phyloP scores from a whole-genome alignment of 2,113 vertebrate genomes.

The Lycaon pictus region DNA sequence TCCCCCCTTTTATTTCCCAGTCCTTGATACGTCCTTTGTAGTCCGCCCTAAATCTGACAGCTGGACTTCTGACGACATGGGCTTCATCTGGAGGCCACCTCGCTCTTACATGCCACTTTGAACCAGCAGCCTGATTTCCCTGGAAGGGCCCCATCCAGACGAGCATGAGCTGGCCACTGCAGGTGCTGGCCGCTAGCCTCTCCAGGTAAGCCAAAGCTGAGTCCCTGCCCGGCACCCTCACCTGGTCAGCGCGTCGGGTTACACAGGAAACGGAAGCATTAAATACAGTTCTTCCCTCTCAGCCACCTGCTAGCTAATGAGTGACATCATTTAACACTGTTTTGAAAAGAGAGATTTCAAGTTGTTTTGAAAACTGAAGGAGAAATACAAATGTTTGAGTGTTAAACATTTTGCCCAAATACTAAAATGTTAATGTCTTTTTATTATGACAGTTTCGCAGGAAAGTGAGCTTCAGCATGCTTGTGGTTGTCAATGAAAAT shows the following conservation, averaged over 20 bases:
- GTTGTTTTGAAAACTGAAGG: constrained; percentile 79
- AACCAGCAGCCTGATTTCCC: not conserved
- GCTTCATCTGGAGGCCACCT: not conserved
- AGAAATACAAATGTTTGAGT: constrained; percentile 81
- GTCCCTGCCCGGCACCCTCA: rapidly evolving
- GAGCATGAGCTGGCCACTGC: rapidly evolving
- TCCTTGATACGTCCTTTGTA: not conserved
- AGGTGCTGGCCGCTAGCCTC: rapidly evolving
- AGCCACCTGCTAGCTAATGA: constrained; percentile 77
- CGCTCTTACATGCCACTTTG: too few species aligned
- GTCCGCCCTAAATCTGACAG: not conserved
- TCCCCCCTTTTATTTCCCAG: too few species aligned
- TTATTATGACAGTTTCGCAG: constrained; percentile 74
- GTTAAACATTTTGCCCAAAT: constrained; percentile 80
- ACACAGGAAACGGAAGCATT: not conserved
- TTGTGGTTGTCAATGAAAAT: constrained; percentile 56
- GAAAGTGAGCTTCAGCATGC: constrained; percentile 14
- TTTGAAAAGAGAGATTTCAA: constrained; percentile 77
- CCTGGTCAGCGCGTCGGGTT: not conserved
- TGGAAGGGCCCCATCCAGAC: too few species aligned
- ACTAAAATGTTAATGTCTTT: constrained; percentile 72
- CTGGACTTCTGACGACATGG: not conserved
- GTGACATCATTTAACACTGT: constrained; percentile 74
- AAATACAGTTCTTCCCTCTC: rapidly evolving
- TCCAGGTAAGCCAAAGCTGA: rapidly evolving